Evolutionary conservation across 2,113 vertebrate genomes (phyloP).

Genomic region (Antechinus flavipes): DNA sequence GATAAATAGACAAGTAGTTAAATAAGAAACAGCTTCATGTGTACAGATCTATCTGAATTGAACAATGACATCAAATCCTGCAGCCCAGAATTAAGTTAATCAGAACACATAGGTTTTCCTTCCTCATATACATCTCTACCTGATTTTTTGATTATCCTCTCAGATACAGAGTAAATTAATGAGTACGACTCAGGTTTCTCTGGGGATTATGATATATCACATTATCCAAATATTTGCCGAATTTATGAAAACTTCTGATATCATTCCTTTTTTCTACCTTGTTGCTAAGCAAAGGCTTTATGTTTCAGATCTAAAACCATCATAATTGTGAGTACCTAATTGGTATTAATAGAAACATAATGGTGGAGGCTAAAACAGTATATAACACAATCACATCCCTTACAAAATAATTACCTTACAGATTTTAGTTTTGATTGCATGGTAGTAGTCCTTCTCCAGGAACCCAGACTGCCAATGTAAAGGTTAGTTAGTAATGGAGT

Average conservation of each 20-base stretch:
- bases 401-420: neutral
- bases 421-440: neutral
- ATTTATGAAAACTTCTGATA: neutral
- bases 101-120: neutral
- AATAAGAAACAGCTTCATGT: neutral
- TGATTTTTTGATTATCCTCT: neutral
- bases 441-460: neutral
- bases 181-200: neutral
- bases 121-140: neutral
- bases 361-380: neutral
- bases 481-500: neutral
- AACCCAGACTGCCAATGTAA: neutral
- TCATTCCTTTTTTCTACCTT: neutral
- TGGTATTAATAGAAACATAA: neutral
- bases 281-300: neutral
- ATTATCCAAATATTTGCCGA: neutral
- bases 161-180: neutral
- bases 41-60: neutral
- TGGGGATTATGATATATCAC: neutral
- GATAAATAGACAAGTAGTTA: neutral
- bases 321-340: neutral
- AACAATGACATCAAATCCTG: neutral
- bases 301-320: neutral
- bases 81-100: neutral
- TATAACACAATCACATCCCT: neutral